Evolutionary conservation across 2,113 vertebrate genomes (phyloP).

Genomic region (Vulpes ferrilata): DNA sequence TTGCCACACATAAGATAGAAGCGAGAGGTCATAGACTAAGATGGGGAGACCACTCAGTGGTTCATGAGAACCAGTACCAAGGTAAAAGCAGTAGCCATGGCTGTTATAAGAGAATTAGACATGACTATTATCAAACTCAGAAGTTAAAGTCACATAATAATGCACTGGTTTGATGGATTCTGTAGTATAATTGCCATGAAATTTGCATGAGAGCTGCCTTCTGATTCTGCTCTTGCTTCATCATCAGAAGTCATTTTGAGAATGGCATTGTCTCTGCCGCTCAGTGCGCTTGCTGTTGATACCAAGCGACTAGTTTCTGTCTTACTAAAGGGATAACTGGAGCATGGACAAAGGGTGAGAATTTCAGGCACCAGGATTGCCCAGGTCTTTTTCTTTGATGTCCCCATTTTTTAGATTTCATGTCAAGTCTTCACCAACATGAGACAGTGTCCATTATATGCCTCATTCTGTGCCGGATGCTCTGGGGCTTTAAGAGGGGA

Average conservation of each 20-base stretch:
- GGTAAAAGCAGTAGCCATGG: not conserved
- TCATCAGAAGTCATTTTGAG: not conserved
- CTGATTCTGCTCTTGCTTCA: not conserved
- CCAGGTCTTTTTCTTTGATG: not conserved
- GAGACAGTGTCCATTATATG: no score
- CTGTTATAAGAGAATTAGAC: not conserved
- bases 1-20: not conserved
- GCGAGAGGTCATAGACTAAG: not conserved
- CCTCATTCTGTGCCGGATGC: not conserved
- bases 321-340: not conserved
- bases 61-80: not conserved
- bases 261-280: not conserved
- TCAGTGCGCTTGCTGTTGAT: constrained; percentile 14
- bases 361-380: not conserved
- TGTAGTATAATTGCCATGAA: not conserved
- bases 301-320: constrained; percentile 35
- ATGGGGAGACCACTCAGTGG: not conserved
- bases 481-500: not conserved
- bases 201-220: not conserved
- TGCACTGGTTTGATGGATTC: not conserved
- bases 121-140: not conserved
- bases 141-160: not conserved
- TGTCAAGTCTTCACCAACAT: not conserved
- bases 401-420: not conserved
- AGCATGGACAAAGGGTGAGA: constrained; percentile 31